phyloP scores from a whole-genome alignment of 2,888 invertebrate genomes.

The Drosophila paramelanica region DNA sequence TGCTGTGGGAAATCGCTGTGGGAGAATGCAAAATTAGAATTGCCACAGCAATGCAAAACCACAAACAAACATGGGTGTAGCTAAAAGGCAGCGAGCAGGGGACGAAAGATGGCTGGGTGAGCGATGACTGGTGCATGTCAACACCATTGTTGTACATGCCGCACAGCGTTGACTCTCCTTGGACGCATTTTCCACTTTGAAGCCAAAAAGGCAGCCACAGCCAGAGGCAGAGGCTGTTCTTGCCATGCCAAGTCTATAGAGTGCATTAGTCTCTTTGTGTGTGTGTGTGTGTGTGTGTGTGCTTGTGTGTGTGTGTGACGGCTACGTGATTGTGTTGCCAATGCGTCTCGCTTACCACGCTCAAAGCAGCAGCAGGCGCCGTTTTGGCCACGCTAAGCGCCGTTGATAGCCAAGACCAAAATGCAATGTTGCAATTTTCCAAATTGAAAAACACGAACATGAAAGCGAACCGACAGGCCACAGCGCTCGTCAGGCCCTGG shows the following conservation, averaged over 20 bases:
- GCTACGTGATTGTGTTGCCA: constrained; percentile 69
- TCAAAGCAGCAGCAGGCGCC: constrained; percentile 7
- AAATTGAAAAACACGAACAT: constrained; percentile 74
- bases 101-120: constrained; percentile 13
- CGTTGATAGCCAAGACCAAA: constrained; percentile 64
- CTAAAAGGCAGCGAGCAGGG: neutral
- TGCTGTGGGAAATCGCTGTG: constrained; percentile 38
- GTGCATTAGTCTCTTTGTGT: constrained; percentile 37
- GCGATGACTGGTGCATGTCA: constrained; percentile 61
- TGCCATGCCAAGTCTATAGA: constrained; percentile 51
- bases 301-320: constrained; percentile 15
- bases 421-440: constrained; percentile 71
- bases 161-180: constrained; percentile 41
- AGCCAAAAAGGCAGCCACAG: constrained; percentile 58
- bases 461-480: constrained; percentile 30
- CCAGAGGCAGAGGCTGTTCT: constrained; percentile 16
- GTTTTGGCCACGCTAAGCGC: constrained; percentile 45
- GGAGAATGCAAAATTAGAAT: constrained; percentile 60
- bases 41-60: constrained; percentile 43
- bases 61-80: constrained; percentile 31
- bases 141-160: constrained; percentile 57
- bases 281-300: constrained; percentile 7
- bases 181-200: constrained; percentile 58
- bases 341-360: constrained; percentile 31
- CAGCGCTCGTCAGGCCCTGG: neutral